Evolutionary conservation across 2,888 invertebrate species (phyloP).

Genomic region (Deilephila porcellus): DNA sequence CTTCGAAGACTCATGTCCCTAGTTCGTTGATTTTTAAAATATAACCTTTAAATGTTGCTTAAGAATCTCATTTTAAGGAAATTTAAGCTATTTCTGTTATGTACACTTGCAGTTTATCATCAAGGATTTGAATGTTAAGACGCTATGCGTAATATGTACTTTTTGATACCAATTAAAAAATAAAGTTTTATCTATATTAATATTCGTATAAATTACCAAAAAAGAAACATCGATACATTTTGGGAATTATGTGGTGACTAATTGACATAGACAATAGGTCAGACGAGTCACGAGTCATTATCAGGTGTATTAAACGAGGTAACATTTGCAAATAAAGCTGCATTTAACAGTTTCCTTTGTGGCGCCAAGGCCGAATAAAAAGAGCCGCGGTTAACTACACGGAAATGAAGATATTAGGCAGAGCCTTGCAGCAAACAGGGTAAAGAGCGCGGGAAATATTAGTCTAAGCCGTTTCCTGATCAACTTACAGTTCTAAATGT

Average conservation of each 20-base stretch:
- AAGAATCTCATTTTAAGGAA: too few relatives aligned
- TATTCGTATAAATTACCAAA: too few relatives aligned
- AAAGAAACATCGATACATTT: too few relatives aligned
- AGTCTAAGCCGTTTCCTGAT: neutral
- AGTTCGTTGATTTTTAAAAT: too few relatives aligned
- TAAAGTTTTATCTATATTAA: too few relatives aligned
- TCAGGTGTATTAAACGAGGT: constrained; percentile 3
- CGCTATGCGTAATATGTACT: too few relatives aligned
- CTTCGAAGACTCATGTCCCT: too few relatives aligned
- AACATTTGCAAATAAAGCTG: constrained; percentile 19
- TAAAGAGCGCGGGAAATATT: neutral
- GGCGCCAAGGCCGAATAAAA: constrained; percentile 16
- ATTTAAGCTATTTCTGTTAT: too few relatives aligned
- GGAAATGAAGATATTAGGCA: constrained; percentile 4
- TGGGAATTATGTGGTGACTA: neutral
- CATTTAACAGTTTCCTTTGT: constrained; percentile 19
- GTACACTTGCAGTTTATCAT: too few relatives aligned
- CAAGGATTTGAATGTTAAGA: too few relatives aligned
- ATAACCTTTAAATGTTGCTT: too few relatives aligned
- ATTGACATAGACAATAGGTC: constrained; percentile 11
- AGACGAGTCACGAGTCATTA: constrained; percentile 20
- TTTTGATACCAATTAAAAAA: too few relatives aligned
- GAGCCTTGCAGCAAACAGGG: neutral
- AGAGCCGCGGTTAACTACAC: neutral
- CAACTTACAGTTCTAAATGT: neutral